Conservation (phyloP, 2,113 vertebrate genomes). For the Myocastor coypus region DNA sequence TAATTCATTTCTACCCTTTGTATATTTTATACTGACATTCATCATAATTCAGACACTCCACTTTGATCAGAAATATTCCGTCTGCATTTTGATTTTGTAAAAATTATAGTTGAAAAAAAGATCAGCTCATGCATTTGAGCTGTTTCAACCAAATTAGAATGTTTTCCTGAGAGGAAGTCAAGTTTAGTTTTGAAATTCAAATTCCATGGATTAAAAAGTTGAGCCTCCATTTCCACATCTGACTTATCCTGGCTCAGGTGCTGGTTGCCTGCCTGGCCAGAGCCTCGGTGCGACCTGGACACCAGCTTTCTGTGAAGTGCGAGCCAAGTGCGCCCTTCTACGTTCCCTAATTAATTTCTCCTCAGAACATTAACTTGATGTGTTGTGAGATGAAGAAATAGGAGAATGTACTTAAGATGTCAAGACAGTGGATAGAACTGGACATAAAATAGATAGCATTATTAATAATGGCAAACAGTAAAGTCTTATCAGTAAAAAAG, state of each 20-base stretch:
- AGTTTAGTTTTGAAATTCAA: background rate
- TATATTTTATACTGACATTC: background rate
- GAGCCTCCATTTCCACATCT: background rate
- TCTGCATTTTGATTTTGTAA: conserved; percentile 27
- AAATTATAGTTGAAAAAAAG: conserved; percentile 6
- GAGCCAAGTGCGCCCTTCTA: background rate
- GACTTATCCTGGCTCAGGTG: background rate
- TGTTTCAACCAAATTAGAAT: background rate
- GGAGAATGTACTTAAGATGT: conserved; percentile 67
- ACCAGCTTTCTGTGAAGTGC: background rate
- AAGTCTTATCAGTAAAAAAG: conserved; percentile 64
- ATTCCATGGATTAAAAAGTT: background rate
- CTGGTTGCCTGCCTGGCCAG: background rate
- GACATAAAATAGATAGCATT: conserved; percentile 56
- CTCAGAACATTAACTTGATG: conserved; percentile 62
- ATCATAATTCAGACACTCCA: background rate
- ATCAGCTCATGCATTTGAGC: background rate
- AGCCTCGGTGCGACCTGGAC: background rate
- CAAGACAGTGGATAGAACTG: conserved; percentile 46
- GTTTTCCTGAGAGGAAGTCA: background rate
- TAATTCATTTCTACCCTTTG: background rate
- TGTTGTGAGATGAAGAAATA: conserved; percentile 57
- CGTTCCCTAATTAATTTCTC: conserved; percentile 32
- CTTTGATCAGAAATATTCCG: background rate
- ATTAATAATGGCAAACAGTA: conserved; percentile 64